Percentiles rank a stretch among this genome's conserved stretches.
phyloP scores from a whole-genome alignment of 1,140 invertebrate genomes.

The Drosophila persimilis region DNA sequence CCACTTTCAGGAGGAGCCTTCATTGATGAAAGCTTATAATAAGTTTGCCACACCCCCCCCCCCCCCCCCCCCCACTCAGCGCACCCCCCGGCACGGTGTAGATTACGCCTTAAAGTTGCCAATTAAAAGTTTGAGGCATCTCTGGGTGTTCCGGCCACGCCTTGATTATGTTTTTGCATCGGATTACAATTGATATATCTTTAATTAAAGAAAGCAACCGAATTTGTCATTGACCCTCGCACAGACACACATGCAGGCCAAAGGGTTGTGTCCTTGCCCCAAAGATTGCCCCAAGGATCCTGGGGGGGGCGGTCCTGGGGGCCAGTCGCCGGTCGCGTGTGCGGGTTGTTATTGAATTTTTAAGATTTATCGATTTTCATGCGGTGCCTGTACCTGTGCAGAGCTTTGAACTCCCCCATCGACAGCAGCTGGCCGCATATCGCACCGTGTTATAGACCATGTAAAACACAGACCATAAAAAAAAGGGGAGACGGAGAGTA shows the following conservation, averaged over 20 bases:
- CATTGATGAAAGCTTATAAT: slow-evolving; percentile 71
- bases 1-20: slow-evolving; percentile 31
- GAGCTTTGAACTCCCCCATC: slow-evolving; percentile 62
- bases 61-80: not conserved
- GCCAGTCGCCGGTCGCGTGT: slow-evolving; percentile 45
- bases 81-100: slow-evolving; percentile 21
- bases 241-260: not conserved
- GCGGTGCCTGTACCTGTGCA: slow-evolving; percentile 46
- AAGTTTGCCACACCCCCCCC: slow-evolving; percentile 19
- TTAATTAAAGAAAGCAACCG: slow-evolving; percentile 54
- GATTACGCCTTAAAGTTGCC: slow-evolving; percentile 76
- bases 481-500: slow-evolving; percentile 33
- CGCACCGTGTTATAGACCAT: slow-evolving; percentile 71
- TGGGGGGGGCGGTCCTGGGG: no score
- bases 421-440: slow-evolving; percentile 62
- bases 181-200: slow-evolving; percentile 56
- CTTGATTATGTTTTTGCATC: slow-evolving; percentile 25
- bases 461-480: slow-evolving; percentile 77
- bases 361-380: slow-evolving; percentile 80
- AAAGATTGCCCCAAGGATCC: slow-evolving; percentile 11
- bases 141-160: slow-evolving; percentile 8
- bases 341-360: slow-evolving; percentile 76
- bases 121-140: slow-evolving; percentile 71
- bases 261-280: slow-evolving; percentile 46
- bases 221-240: slow-evolving; percentile 72